Percentiles rank a stretch among this genome's conserved stretches.
These are phyloP conservation scores for Silurus glanis DNA, from an alignment of 2,113 vertebrate genomes.

Conservation along the genomic window DNA sequence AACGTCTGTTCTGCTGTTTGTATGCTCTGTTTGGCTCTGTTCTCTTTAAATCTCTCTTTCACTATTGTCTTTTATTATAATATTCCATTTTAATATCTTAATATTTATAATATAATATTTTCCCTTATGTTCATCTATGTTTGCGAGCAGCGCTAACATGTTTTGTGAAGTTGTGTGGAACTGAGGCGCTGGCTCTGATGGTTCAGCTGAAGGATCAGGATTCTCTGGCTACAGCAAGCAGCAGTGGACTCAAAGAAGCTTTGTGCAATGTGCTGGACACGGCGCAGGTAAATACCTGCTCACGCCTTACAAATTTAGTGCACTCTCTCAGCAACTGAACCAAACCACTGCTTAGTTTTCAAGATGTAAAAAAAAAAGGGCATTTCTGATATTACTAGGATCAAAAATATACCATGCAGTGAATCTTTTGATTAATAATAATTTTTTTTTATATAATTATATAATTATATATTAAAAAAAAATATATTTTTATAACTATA, in stretches of 20 bases:
- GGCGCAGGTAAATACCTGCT: slow-evolving; percentile 74
- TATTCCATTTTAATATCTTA: too few species aligned
- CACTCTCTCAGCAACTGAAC: not conserved
- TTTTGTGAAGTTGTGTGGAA: slow-evolving; percentile 80
- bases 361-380: not conserved
- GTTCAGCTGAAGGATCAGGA: slow-evolving; percentile 75
- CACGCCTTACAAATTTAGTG: not conserved
- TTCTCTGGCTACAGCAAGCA: slow-evolving; percentile 58
- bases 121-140: not conserved
- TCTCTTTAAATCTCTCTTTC: not conserved
- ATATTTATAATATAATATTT: too few species aligned
- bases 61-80: not conserved
- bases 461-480: too few species aligned
- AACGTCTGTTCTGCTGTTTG: slow-evolving; percentile 27
- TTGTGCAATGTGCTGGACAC: slow-evolving; percentile 75
- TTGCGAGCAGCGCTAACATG: slow-evolving; percentile 78
- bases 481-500: too few species aligned
- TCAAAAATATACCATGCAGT: not conserved
- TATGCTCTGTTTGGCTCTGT: not conserved
- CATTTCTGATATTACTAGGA: not conserved
- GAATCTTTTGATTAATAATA: not conserved
- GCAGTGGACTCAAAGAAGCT: slow-evolving; percentile 65
- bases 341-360: not conserved
- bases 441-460: not conserved
- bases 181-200: slow-evolving; percentile 79